These are phyloP conservation scores for Drosophila ambigua DNA, from an alignment of 1,140 invertebrate genomes.

Conservation along the genomic window DNA sequence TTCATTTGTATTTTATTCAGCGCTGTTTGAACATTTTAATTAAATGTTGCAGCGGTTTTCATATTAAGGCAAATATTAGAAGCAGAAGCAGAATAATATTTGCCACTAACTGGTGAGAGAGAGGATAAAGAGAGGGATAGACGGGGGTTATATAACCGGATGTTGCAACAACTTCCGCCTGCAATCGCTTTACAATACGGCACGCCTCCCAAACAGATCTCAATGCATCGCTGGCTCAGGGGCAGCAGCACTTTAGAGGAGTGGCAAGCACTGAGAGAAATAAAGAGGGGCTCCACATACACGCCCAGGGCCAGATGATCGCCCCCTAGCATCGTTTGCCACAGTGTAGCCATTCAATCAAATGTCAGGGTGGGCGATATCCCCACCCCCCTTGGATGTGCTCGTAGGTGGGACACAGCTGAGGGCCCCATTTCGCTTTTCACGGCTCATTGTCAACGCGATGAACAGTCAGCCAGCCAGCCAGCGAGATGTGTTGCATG, in stretches of 20 bases:
- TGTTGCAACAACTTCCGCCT: conserved; percentile 68
- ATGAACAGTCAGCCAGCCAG: conserved; percentile 19
- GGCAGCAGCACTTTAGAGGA: conserved; percentile 1
- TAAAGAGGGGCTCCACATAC: no score
- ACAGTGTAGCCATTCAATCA: conserved; percentile 40
- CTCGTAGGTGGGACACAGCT: conserved; percentile 23
- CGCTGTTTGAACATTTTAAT: conserved; percentile 57
- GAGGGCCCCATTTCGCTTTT: conserved; percentile 46
- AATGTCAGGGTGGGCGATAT: conserved; percentile 41
- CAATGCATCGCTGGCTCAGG: conserved; percentile 31
- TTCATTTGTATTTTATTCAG: conserved; percentile 3
- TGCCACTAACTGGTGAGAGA: conserved; percentile 14
- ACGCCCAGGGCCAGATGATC: not conserved
- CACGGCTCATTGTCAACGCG: conserved; percentile 71
- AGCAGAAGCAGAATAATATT: conserved; percentile 9
- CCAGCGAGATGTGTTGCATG: conserved; percentile 1
- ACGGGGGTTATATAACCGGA: conserved; percentile 57
- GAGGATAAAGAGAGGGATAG: not conserved
- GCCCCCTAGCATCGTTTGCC: no score
- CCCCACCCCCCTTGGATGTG: not conserved
- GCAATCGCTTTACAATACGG: conserved; percentile 53
- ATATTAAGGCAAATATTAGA: conserved; percentile 50
- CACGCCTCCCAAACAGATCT: conserved; percentile 43
- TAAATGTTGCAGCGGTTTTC: conserved; percentile 28
- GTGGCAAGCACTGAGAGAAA: no score